Evolutionary conservation across 53 echinoderm and acorn worm genomes (phyloP).

Genomic region (Mesocentrotus franciscanus): DNA sequence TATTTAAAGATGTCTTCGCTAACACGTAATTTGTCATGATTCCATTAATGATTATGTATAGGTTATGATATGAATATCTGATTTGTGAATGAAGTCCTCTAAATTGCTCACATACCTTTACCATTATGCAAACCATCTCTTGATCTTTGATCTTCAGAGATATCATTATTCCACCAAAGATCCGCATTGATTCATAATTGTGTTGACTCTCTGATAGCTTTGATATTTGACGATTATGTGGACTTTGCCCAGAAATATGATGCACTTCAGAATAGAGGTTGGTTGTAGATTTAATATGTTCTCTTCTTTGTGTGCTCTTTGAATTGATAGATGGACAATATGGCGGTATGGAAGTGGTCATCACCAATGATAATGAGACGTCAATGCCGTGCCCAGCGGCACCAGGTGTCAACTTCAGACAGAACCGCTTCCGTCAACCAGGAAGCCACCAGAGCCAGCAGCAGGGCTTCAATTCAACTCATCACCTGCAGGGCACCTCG

Average conservation of each 20-base stretch:
- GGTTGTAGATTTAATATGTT: neutral
- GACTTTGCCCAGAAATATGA: conserved; percentile 47
- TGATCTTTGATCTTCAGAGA: conserved; percentile 39
- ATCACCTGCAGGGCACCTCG: neutral
- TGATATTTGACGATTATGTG: neutral
- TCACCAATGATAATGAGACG: conserved; percentile 36
- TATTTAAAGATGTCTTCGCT: neutral
- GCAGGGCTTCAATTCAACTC: conserved; percentile 35
- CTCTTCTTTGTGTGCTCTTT: neutral
- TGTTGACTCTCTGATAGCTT: conserved; percentile 1
- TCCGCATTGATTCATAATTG: conserved; percentile 29
- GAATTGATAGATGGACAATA: conserved; percentile 36
- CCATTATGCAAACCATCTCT: conserved; percentile 2
- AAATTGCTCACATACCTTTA: conserved; percentile 22
- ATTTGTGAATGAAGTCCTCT: conserved; percentile 20
- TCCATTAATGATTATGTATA: neutral
- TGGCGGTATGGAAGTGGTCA: conserved; percentile 61
- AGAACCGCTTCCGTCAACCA: conserved; percentile 55
- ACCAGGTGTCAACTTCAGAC: neutral
- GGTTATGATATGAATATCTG: neutral
- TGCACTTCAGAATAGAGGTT: neutral
- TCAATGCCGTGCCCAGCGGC: conserved; percentile 20
- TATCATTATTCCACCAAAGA: conserved; percentile 6
- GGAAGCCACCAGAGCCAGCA: conserved; percentile 32
- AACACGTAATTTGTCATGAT: neutral